Evolutionary conservation across 1,140 invertebrate genomes (phyloP), one percentile per base, ranked within the genome.

Genomic region (Proales similis): DNA sequence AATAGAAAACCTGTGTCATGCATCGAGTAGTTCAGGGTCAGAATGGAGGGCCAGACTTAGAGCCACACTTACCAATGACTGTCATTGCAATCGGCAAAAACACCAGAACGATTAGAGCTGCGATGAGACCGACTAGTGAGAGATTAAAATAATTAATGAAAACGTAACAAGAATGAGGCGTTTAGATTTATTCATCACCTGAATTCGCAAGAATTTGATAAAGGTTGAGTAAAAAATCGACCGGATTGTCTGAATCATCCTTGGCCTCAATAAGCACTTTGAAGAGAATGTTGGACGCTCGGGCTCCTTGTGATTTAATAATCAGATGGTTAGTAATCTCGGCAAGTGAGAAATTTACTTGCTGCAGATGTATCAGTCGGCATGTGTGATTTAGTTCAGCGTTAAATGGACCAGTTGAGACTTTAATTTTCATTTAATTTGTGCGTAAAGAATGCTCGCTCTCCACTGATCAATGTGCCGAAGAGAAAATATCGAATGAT

Each of bases 191-290:
- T 43, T 43, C 22, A 27, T 57, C 45, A 57, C 51, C 45, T 57
- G 51, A 57, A 42, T 57, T 57, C 20, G 30, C 39, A 42, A 39
- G 36, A 12, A 57, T 19, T 43, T 27, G 51, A 42, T 57, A 57
- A n/a, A 57, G 27, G 45, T 57, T 57, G 39, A 27, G 24, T 14
- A 39, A 57, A 57, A 57, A 57, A 29, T 57, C 45, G 2, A 57
- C 51, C 12, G 51, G 51, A 39, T 57, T 57, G 19, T 57, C 51
- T n/a, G 51, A 57, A 20, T 57, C 36, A 42, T 57, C 51, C 45
- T 57, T 57, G 20, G 51, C 51, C 22, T 57, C 32, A 30, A 42
- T 57, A 26, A 57, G 27, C 20, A 29, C 45, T 42, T 57, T 57
- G 7, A 57, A 42, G 11, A 57, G 39, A 5, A 57, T 39, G 27